These are phyloP conservation scores for Cantharis flavilabris DNA, from an alignment of 2,888 invertebrate species.

Conservation along the genomic window DNA sequence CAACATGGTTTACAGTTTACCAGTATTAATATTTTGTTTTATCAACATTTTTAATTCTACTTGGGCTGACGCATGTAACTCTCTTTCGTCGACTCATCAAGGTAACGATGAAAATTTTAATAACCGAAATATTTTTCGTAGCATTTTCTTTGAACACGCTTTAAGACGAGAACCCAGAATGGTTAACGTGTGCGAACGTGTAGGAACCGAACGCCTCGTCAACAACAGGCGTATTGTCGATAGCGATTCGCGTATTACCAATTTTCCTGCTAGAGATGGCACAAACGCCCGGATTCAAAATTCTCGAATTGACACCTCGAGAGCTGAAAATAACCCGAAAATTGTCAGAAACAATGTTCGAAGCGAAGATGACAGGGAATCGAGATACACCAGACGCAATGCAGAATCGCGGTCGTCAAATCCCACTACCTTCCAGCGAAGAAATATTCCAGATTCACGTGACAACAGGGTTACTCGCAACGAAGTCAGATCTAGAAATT, in stretches of 20 bases:
- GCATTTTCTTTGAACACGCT: slow-evolving; percentile 11
- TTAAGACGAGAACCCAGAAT: slow-evolving; percentile 19
- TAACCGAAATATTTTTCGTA: background rate
- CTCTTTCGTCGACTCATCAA: background rate
- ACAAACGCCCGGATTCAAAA: background rate
- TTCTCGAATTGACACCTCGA: slow-evolving; percentile 4
- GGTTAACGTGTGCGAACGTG: slow-evolving; percentile 17
- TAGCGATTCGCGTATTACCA: slow-evolving; percentile 21
- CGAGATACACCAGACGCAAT: background rate
- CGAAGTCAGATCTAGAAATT: background rate
- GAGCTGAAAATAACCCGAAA: background rate
- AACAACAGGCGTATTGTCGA: slow-evolving; percentile 23
- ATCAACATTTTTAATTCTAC: slow-evolving; percentile 1
- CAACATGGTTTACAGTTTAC: slow-evolving; percentile 29
- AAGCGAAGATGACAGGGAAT: too few relatives aligned
- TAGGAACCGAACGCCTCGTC: slow-evolving; percentile 19
- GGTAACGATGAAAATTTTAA: background rate
- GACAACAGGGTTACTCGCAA: background rate
- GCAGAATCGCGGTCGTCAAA: background rate
- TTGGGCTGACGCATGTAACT: background rate
- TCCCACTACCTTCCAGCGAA: background rate
- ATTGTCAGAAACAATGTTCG: background rate
- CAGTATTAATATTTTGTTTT: slow-evolving; percentile 39
- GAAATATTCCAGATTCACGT: background rate
- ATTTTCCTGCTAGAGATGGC: background rate